Base-by-base conservation (phyloP, 1,140 invertebrate species). In the Adelges cooleyi region DNA sequence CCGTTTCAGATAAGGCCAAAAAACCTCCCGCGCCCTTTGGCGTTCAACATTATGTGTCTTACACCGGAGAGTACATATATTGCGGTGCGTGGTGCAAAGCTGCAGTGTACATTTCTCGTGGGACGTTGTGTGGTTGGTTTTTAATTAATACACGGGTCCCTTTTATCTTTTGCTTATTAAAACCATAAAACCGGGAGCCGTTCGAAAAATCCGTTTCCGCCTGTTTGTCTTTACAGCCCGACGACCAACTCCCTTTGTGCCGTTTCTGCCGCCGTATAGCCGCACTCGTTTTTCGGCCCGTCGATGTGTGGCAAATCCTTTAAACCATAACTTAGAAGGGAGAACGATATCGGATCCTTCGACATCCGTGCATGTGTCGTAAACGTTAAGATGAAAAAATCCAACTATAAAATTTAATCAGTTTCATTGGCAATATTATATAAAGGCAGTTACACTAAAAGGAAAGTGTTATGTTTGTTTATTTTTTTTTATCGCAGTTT, bases 121-220 rank as follows among this genome's bases (percentile, higher is more conserved):
- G 54, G 54, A 59, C 38, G 23, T 17, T 44, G 13, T 44, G 54
- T 38, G 54, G 54, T 38, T 44, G 54, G 40, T 59, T 59, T 59
- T 59, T 59, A 59, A 59, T 59, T 59, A 59, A 59, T 59, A 59
- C 54, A 56, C 23, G 53, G 33, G 53, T 42, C 54, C 54, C 54
- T 59, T 59, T 59, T 59, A 59, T 59, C 54, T 59, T 44, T 46
- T 59, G 23, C 54, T 59, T 59, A 59, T 59, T 59, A 59, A 59
- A 59, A 59, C 54, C 54, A 18, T 59, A 59, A 33, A 44, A 59
- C 54, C 40, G 53, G 38, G 13, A 17, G 27, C 2, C 13, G 13
- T 44, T 11, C 20, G 29, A 59, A 56, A 59, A 59, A 44, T 46
- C 54, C 54, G 54, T 27, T 44, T 59, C 40, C 38, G 38, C 40